Base-by-base conservation (phyloP, 2,888 invertebrate genomes). In the Eilema griseolum region DNA sequence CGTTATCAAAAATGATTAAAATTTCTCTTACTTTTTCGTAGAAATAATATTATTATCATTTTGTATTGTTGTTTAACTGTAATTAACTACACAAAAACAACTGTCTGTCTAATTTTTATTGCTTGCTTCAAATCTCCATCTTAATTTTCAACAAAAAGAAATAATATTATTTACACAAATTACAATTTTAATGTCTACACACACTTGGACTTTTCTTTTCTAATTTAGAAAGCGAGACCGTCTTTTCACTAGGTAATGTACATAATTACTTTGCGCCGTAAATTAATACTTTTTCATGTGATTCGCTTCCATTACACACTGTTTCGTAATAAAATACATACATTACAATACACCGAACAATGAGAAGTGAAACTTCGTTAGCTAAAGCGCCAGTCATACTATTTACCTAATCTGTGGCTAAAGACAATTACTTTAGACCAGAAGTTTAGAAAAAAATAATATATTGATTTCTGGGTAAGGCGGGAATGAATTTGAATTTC, bases 1-100 rank as follows among this genome's bases (percentile, higher is more conserved):
- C 72, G 72, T 79, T 77, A 72, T 80, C n/a, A 81, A 78, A 81
- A 78, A 80, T 79, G 80, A 80, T 74, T 77, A 78, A n/a, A 16
- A 75, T 81, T 78, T 83, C 81, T 80, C 77, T 78, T 72, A 71
- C 37, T 64, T 75, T 76, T 73, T 72, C 74, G 71, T 71, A 26
- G 16, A 72, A 66, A n/a, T 62, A 59, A 67, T 67, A 81, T 73
- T 74, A 79, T 72, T 74, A 24, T 73, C 70, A 72, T 75, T 71
- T 68, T 59, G 60, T 14, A 61, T 52, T 57, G 8, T 62, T 56
- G n/a, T 33, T 67, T 11, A 52, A 33, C n/a, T 60, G 28, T 59
- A 16, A 56, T 66, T 57, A 57, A 16, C 20, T 31, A 24, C 46
- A 16, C 14, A 63, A 33, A 24, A 61, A 24, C 28, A 52, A 57